Percentiles rank a stretch among this genome's conserved stretches.
Evolutionary conservation across 2,888 invertebrate genomes (phyloP).

Genomic region (Globia sparganii): DNA sequence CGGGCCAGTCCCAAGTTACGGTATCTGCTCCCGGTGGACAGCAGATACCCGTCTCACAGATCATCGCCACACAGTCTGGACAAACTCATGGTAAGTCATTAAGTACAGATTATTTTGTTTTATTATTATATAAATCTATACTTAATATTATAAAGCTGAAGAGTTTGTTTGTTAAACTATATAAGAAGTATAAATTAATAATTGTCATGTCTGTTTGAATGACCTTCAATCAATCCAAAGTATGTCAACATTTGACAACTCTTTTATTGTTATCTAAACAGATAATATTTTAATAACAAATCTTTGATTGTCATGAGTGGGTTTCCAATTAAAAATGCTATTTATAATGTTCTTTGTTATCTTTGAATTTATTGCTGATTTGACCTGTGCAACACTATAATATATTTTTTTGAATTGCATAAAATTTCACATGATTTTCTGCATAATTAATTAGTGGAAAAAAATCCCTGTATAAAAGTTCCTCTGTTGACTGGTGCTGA

Average conservation of each 20-base stretch:
- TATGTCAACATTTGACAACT: constrained; percentile 47
- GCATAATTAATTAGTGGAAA: not conserved
- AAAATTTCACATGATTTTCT: not conserved
- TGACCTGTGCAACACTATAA: not conserved
- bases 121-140: no score
- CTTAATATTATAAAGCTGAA: no score
- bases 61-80: constrained; percentile 86
- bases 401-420: constrained; percentile 7
- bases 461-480: not conserved
- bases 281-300: constrained; percentile 40
- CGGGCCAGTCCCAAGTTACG: constrained; percentile 84
- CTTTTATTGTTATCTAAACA: constrained; percentile 41
- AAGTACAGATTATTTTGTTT: not conserved
- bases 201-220: constrained; percentile 13
- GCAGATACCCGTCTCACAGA: constrained; percentile 88
- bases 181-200: constrained; percentile 24
- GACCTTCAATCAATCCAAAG: constrained; percentile 50
- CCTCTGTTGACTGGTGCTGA: not conserved
- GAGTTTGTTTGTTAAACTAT: no score
- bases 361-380: constrained; percentile 14
- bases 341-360: constrained; percentile 6
- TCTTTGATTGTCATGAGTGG: constrained; percentile 15
- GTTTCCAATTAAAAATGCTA: constrained; percentile 17
- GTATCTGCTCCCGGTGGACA: constrained; percentile 84
- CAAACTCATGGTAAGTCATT: constrained; percentile 83